Evolutionary conservation across 92 coral and sea anemone genomes (phyloP).

Genomic region (Zoanthus gigantus): DNA sequence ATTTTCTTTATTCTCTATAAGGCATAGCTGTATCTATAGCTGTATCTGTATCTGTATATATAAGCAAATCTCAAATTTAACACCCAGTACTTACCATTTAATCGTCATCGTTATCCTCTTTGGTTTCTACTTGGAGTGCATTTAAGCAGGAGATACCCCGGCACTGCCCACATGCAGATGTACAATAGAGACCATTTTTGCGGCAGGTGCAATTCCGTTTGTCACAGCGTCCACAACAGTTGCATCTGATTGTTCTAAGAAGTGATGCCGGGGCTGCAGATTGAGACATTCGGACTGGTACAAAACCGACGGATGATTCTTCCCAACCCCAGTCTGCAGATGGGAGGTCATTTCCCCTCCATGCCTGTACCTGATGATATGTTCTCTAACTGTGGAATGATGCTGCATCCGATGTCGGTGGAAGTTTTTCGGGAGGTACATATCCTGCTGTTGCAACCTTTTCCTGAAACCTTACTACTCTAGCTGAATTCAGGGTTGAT

Average conservation of each 20-base stretch:
- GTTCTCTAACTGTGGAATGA: conserved; percentile 43
- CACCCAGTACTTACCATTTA: no score
- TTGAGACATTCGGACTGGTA: background rate
- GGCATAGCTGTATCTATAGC: background rate
- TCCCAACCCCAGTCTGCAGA: no score
- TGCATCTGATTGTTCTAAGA: background rate
- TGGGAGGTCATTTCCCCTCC: conserved; percentile 48
- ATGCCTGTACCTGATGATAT: conserved; percentile 57
- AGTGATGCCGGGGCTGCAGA: background rate
- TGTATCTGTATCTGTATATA: background rate
- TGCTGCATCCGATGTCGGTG: background rate
- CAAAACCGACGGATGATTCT: background rate
- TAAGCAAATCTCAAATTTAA: no score
- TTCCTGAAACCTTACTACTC: background rate
- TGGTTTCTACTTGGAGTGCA: no score
- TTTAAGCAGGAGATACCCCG: no score
- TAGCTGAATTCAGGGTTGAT: no score
- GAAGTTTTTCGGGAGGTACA: conserved; percentile 56
- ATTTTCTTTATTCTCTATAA: background rate
- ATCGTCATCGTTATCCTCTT: no score
- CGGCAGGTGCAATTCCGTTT: no score
- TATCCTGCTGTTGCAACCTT: conserved; percentile 55
- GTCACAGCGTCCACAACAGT: no score
- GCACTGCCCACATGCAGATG: no score
- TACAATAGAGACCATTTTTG: no score